Evolutionary conservation across 2,888 invertebrate genomes (phyloP), one percentile per base, ranked within the genome.

Genomic region (Balanococcus diminutus): DNA sequence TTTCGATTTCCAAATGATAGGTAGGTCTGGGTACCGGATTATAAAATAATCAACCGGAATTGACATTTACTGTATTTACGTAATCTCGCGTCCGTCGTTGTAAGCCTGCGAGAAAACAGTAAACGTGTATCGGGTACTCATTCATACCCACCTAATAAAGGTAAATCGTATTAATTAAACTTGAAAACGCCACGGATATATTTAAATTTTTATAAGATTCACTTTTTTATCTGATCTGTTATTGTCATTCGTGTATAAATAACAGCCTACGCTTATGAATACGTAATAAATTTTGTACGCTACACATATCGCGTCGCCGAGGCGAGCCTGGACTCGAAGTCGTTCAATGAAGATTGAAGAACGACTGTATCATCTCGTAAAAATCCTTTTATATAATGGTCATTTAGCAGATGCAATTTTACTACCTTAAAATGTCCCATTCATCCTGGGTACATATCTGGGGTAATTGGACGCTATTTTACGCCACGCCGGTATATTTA

Each of bases 161-260:
- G 56, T 56, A 56, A 56, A 56, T 22, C 22, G 56, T 56, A 46
- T 46, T 46, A 56, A 56, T 56, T 56, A 56, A 56, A 56, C 22
- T 56, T 22, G 56, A 56, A 56, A 56, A 56, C 46, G 16, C 46
- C 42, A 42, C 6, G n/a, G n/a, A 46, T 22, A 56, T 9, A 22
- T 56, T 42, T 22, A 3, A 5, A 19, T 56, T 56, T 22, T 22
- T 56, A 22, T 56, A 56, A 56, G 56, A 56, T 56, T 56, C 56
- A 22, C 72, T 72, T 72, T 32, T 31, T 72, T 31, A 72, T 72
- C 72, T 31, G 72, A 72, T 72, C 72, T n/a, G 72, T 31, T 31
- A 32, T 32, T 72, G 72, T 72, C 28, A n/a, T 1, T 5, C 22
- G 46, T 14, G 1, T 22, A 67, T 67, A 67, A 67, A 67, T 67